A percentile compares a stretch with the other conserved stretches of the same genome.
Evolutionary conservation across 2,113 vertebrate species (phyloP).

Genomic region (Columbina picui): DNA sequence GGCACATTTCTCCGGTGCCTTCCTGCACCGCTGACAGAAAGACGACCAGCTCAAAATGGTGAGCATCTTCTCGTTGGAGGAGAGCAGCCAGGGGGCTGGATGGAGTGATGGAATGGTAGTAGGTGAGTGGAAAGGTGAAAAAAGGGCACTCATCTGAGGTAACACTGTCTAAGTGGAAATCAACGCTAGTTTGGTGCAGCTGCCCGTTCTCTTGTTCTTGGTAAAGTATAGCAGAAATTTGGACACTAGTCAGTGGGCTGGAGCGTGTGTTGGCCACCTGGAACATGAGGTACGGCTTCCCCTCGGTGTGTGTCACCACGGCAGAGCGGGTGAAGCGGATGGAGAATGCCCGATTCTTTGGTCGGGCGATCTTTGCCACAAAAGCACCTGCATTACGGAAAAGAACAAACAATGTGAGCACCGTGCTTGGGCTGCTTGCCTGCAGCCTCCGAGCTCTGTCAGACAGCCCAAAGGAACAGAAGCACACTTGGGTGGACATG

Average conservation of each 20-base stretch:
- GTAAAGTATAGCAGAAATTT: constrained; percentile 90
- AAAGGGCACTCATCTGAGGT: constrained; percentile 86
- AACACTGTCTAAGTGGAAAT: constrained; percentile 87
- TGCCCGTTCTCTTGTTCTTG: constrained; percentile 86
- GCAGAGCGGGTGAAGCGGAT: constrained; percentile 91
- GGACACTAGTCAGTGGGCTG: constrained; percentile 87
- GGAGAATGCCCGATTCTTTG: constrained; percentile 90
- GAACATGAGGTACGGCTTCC: constrained; percentile 87
- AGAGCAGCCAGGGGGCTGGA: constrained; percentile 86
- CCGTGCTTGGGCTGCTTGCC: neutral
- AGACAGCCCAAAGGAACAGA: neutral
- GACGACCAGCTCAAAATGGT: constrained; percentile 90
- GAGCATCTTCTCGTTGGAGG: constrained; percentile 80
- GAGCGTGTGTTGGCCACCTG: constrained; percentile 90
- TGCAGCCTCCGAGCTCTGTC: neutral
- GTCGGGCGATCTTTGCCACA: constrained; percentile 96
- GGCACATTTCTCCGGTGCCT: constrained; percentile 91
- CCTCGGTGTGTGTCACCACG: constrained; percentile 83
- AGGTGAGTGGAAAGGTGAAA: constrained; percentile 93
- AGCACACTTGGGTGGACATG: neutral
- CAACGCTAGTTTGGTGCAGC: constrained; percentile 88
- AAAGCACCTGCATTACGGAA: constrained; percentile 86
- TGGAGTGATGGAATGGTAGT: constrained; percentile 84
- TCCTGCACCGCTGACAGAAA: constrained; percentile 94
- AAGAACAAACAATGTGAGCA: neutral